phyloP scores from a whole-genome alignment of 2,113 vertebrate genomes.

The Sinocyclocheilus anophthalmus region DNA sequence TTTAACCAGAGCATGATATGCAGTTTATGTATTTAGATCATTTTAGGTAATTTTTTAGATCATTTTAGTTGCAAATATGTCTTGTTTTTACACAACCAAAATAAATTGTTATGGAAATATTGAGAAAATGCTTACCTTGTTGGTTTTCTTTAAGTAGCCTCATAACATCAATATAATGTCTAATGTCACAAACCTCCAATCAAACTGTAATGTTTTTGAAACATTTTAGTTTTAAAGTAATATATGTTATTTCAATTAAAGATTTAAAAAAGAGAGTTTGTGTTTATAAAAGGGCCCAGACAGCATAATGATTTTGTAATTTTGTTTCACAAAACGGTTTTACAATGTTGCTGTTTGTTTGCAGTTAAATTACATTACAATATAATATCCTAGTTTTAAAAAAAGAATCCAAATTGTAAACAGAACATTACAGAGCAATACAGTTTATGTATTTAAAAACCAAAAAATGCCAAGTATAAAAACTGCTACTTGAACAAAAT shows the following conservation, averaged over 20 bases:
- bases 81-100: not conserved
- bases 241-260: too few relatives aligned
- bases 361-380: not conserved
- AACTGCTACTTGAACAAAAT: not conserved
- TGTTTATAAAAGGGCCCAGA: too few relatives aligned
- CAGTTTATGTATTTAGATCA: not conserved
- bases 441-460: not conserved
- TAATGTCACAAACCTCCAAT: too few relatives aligned
- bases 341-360: not conserved
- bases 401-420: too few relatives aligned
- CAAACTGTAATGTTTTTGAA: not conserved
- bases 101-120: not conserved
- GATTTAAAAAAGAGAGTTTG: too few relatives aligned
- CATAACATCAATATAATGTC: not conserved
- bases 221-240: not conserved
- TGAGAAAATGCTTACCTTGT: not conserved
- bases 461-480: not conserved
- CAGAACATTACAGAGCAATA: too few relatives aligned
- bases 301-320: constrained; percentile 40
- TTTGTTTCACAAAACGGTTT: constrained; percentile 10
- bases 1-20: not conserved
- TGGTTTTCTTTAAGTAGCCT: not conserved
- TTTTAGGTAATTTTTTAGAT: not conserved
- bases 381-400: not conserved
- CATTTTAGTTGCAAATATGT: not conserved